Evolutionary conservation across 1,140 invertebrate genomes (phyloP), one percentile per base, ranked within the genome.

Genomic region (Steinernema feltiae): DNA sequence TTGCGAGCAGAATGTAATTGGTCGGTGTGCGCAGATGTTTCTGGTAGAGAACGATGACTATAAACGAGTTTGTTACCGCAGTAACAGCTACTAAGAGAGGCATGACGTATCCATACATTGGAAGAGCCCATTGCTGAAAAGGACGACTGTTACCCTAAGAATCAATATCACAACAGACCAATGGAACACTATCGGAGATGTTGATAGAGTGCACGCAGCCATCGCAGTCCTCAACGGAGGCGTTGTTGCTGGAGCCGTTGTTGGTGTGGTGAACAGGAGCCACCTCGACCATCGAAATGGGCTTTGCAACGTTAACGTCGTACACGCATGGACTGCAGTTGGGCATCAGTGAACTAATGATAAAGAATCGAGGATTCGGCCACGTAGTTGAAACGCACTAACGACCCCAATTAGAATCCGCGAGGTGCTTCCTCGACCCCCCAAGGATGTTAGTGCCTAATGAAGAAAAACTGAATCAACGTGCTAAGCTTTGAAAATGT

Each of bases 11-110:
- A 7, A 92, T 89, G 0, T 89, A 85, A 84, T 92, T 92, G 17
- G 91, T 91, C 0, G 91, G 91, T 1, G 90, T 90, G 35, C 90
- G 84, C 89, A 91, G 91, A 79, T 91, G 89, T 29, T 86, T 84
- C 80, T 90, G 90, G 1, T 89, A 86, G 1, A 91, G 86, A 18
- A 91, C 91, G 0, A 94, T 91, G 73, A 90, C 89, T 3, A 96
- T 93, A 0, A 95, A 87, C 0, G 92, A 92, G 88, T 96, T 96
- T 30, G 93, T 92, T 0, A 94, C 90, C 12, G 93, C 91, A 0
- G 93, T 95, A 17, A 94, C 90, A 1, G 93, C 89, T 1, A 95
- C 88, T 17, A 95, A 30, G 21, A 81, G 15, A 7, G 81, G 81
- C 21, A 80, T 70, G 18, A 78, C 69, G 69, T 71, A 75, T 2